Conservation (phyloP, 1,140 invertebrate genomes). For the Rhyzopertha dominica region DNA sequence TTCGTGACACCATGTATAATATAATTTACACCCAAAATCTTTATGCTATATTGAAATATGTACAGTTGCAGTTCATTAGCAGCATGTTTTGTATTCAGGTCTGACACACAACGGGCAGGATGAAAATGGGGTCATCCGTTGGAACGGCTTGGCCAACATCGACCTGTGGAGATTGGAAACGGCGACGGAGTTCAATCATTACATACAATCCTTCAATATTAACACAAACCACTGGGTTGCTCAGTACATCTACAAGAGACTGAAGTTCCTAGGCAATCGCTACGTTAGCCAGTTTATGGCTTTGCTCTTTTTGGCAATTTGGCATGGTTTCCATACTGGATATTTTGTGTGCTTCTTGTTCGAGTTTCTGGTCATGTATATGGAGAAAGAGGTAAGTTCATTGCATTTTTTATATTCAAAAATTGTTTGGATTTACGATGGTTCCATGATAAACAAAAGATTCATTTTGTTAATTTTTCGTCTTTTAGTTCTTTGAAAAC, state of each 20-base stretch:
- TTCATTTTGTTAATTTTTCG: too few species aligned
- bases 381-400: constrained; percentile 81
- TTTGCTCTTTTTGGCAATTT: constrained; percentile 81
- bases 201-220: constrained; percentile 85
- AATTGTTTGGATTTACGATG: too few species aligned
- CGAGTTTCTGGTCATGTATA: constrained; percentile 83
- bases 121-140: constrained; percentile 56
- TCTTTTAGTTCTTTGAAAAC: constrained; percentile 6
- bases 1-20: too few species aligned
- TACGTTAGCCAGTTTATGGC: constrained; percentile 77
- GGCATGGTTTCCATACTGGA: constrained; percentile 88
- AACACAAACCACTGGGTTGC: constrained; percentile 92
- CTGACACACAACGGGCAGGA: constrained; percentile 75
- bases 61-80: too few species aligned
- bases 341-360: constrained; percentile 90
- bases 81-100: constrained; percentile 53
- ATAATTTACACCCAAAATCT: too few species aligned
- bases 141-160: constrained; percentile 86
- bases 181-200: constrained; percentile 73
- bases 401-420: constrained; percentile 5
- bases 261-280: constrained; percentile 84
- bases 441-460: too few species aligned
- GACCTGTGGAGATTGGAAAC: constrained; percentile 71
- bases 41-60: too few species aligned
- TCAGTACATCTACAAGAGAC: constrained; percentile 87